Evolutionary conservation across 2,888 invertebrate species (phyloP).

Genomic region (Pollenia angustigena): DNA sequence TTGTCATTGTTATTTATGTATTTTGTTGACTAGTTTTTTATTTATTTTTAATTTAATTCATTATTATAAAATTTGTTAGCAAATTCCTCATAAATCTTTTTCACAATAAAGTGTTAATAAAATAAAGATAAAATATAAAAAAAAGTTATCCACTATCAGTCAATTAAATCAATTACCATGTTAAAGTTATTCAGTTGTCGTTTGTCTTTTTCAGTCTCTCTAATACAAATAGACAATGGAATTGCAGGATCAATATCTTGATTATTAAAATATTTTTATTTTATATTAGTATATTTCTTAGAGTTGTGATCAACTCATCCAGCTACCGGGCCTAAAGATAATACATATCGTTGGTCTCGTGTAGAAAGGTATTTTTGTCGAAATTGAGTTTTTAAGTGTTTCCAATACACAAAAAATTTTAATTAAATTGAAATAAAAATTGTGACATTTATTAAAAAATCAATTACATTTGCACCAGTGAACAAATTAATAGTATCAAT

Average conservation of each 20-base stretch:
- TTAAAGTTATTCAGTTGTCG: slow-evolving; percentile 2
- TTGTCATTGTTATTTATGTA: slow-evolving; percentile 22
- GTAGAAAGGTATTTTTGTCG: no score
- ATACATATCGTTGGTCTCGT: no score
- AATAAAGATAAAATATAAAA: background rate
- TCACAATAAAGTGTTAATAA: slow-evolving; percentile 57
- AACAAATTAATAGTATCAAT: no score
- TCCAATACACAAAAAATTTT: no score
- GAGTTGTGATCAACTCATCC: no score
- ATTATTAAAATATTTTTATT: no score
- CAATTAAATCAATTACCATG: slow-evolving; percentile 51
- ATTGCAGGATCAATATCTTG: background rate
- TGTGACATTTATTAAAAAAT: no score
- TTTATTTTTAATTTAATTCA: background rate
- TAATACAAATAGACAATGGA: background rate
- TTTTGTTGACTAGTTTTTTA: background rate
- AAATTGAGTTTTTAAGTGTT: no score
- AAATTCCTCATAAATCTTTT: slow-evolving; percentile 56
- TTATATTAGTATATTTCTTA: no score
- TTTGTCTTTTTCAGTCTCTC: background rate
- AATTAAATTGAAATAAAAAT: no score
- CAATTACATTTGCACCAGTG: no score
- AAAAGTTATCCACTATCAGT: slow-evolving; percentile 14
- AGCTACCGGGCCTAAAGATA: no score
- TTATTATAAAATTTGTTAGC: slow-evolving; percentile 34